These are phyloP conservation scores for Patiria miniata DNA, from an alignment of 35 echinoderm and acorn worm species.

Conservation along the genomic window DNA sequence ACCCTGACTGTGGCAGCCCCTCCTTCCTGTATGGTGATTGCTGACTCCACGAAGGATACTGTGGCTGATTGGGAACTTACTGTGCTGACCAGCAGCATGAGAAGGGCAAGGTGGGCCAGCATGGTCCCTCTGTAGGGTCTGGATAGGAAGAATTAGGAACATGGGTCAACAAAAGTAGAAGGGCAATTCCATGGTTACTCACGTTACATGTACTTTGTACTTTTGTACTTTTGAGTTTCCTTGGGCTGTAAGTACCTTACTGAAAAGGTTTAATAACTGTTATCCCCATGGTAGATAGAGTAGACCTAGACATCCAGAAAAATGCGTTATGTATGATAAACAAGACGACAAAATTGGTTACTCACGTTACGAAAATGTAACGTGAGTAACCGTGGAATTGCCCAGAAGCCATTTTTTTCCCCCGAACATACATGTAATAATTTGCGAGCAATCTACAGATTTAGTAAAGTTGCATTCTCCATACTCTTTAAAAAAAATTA, in stretches of 20 bases:
- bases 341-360: too few species aligned
- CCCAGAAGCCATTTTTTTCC: neutral
- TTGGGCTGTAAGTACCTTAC: too few species aligned
- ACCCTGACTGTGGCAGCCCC: slow-evolving; percentile 28
- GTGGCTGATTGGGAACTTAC: neutral
- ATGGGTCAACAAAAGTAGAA: neutral
- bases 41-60: slow-evolving; percentile 38
- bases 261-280: too few species aligned
- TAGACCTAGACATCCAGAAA: neutral
- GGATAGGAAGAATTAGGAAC: neutral
- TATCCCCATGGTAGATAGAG: neutral
- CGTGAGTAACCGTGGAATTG: too few species aligned
- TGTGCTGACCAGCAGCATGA: neutral
- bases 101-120: neutral
- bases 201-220: too few species aligned
- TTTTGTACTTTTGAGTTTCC: too few species aligned
- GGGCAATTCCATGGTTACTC: too few species aligned
- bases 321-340: too few species aligned
- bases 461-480: neutral
- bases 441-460: neutral
- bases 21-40: slow-evolving; percentile 51
- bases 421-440: neutral
- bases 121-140: neutral
- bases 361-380: too few species aligned
- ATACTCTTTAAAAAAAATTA: neutral